Evolutionary conservation across 2,888 invertebrate genomes (phyloP), one percentile per base, ranked within the genome.

Genomic region (Argyresthia albistria): DNA sequence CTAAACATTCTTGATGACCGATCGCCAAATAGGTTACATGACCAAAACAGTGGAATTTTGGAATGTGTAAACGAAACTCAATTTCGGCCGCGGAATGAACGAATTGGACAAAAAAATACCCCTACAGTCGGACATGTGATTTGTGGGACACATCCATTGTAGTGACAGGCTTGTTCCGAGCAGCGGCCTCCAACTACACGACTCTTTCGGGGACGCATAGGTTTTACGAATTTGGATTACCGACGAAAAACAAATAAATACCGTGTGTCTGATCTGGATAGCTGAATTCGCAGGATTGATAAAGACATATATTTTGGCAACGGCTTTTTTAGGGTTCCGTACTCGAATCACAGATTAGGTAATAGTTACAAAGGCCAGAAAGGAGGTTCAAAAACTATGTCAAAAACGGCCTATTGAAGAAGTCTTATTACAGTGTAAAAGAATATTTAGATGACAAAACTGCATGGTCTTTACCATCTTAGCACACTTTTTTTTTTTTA

Each of bases 141-240:
- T 86, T 86, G 86, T 84, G 80, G 79, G 62, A 62, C 69, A 71
- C 81, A 84, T 86, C 74, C 79, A 73, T 84, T 80, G 81, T 78
- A 81, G 77, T 79, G 86, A 82, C 86, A 82, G 73, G 74, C 76
- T 74, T 73, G 80, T 75, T 70, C 72, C 67, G 66, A 62, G 16
- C 43, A 52, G 65, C 59, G 62, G 58, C 42, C 60, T 61, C 70
- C 61, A 60, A 63, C 75, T 63, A 69, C 66, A 65, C 67, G 73
- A 62, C 73, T 70, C 67, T 63, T 60, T 25, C 25, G 6, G 25
- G 63, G 4, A 39, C 39, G 8, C 3, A 39, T n/a, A n/a, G n/a
- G n/a, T 39, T 25, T 25, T 25, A 39, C 39, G 39, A 11, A 39
- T 39, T 3, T 39, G 39, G 39, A 39, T 39, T 39, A 39, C 39